Base-by-base conservation (phyloP, 2,797 vertebrate species). In the Hipposideros larvatus region DNA sequence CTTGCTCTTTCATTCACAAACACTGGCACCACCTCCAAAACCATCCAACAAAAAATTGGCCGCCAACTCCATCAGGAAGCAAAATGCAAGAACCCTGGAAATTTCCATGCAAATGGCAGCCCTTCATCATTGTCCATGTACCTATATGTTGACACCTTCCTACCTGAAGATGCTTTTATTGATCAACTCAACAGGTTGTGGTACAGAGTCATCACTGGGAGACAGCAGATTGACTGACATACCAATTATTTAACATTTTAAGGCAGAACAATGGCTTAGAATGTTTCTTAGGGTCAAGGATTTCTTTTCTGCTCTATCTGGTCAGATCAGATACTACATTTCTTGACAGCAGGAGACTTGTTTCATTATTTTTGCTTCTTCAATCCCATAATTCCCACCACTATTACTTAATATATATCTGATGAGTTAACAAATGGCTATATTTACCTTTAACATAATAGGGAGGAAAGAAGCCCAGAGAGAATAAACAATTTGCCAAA, bases 111-210 rank as follows among this genome's bases (percentile, higher is more conserved):
- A 31, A 5, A n/a, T 1, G 2, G 15, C 21, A 11, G 2, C 41
- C 4, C 9, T 26, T 4, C 5, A 1, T 16, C 15, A 4, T 7
- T 2, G 51, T 3, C 13, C 26, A 1, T 0, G 9, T 3, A 0
- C 51, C 10, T 11, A 1, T 1, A 0, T 2, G 26, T 8, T 41
- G 5, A 3, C 3, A 13, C 7, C 41, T 13, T 5, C 66, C 61
- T 8, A 0, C 43, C 57, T 7, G 34, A 19, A 34, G 66, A 28
- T 31, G 31, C 11, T 18, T 3, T 18, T 3, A 7, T 1, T 31
- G 51, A 68, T 5, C 7, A 46, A 31, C n/a, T 51, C 16, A 10
- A 2, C 9, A n/a, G 37, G 48, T 57, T 15, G 55, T 26, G 26
- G 2, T 24, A 2, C 3, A 53, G 41, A 41, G 55, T 11, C 16